Evolutionary conservation across 2,113 vertebrate genomes (phyloP), one percentile per base, ranked within the genome.

Genomic region (Anoplopoma fimbria): DNA sequence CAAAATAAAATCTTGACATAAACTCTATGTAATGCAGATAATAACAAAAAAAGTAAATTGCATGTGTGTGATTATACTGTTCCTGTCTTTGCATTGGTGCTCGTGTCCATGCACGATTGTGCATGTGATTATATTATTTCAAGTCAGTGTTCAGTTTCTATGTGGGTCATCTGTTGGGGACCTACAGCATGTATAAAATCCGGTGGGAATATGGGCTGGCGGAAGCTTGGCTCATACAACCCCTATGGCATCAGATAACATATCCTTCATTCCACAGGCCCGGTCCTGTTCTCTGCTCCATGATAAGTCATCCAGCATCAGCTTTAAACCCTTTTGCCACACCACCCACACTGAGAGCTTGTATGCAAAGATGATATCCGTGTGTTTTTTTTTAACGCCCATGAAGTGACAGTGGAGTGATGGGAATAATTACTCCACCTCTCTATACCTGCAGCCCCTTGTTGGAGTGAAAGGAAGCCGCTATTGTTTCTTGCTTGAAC

Each of bases 211-310:
- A 85, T 81, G 87, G 88, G 91, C 78, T 27, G 51, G 75, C 85
- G 87, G 92, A 93, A 92, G 84, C 77, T 75, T 82, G 70, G 74
- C 83, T 93, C 77, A 79, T 36, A 58, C 78, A 84, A 49, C 93
- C 93, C 90, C 60, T 75, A 94, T 91, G 85, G 89, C 88, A 82
- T 91, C 90, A 17, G 77, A 89, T 93, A 87, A 89, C 89, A 88
- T 83, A 87, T 89, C 85, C 88, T 87, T 88, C 81, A 72, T 79
- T 86, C 82, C 83, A 42, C 93, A 93, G 77, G 92, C 87, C 89
- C 86, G 13, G 87, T 93, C 93, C 88, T 93, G 91, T 90, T 85
- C 73, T 55, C 75, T 81, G 77, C 79, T 75, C 23, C 83, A 81
- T 74, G 84, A 88, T 89, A 87, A 92, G 89, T 88, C 90, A 83